Percentiles rank a stretch among this genome's conserved stretches.
Conservation (phyloP, 2,888 invertebrate species). For the Tholera decimalis region DNA sequence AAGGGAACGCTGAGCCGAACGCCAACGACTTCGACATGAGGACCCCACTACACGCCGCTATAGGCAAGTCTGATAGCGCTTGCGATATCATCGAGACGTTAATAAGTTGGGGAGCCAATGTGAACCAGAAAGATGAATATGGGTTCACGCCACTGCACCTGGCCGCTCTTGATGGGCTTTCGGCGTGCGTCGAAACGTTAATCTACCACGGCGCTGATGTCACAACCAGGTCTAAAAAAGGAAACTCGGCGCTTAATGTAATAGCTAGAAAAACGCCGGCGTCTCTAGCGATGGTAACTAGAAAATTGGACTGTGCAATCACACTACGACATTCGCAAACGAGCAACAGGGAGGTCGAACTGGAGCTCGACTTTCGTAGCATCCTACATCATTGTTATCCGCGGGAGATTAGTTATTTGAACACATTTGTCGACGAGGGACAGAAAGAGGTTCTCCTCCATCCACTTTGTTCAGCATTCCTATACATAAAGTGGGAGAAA, state of each 20-base stretch:
- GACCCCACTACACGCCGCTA: conserved; percentile 96
- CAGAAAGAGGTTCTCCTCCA: conserved; percentile 97
- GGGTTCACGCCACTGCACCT: conserved; percentile 97
- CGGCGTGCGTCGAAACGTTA: conserved; percentile 96
- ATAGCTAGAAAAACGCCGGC: conserved; percentile 97
- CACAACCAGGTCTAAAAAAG: conserved; percentile 97
- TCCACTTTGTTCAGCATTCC: conserved; percentile 96
- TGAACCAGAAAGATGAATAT: conserved; percentile 96
- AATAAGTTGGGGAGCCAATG: conserved; percentile 95
- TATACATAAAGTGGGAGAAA: conserved; percentile 97
- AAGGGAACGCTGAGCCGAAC: conserved; percentile 95
- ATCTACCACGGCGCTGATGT: conserved; percentile 97
- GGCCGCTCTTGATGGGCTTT: conserved; percentile 96
- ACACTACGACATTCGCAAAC: conserved; percentile 95
- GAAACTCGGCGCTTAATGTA: conserved; percentile 96
- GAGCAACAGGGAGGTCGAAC: conserved; percentile 95
- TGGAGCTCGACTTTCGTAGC: conserved; percentile 96
- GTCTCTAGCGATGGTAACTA: conserved; percentile 95
- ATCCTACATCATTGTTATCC: conserved; percentile 96
- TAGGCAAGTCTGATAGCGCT: conserved; percentile 95
- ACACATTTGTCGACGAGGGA: conserved; percentile 97
- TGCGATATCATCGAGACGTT: conserved; percentile 95
- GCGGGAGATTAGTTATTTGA: conserved; percentile 96
- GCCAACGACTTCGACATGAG: conserved; percentile 95
- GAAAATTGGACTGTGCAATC: conserved; percentile 95